A percentile compares a stretch with the other conserved stretches of the same genome.
Evolutionary conservation across 2,888 invertebrate species (phyloP).

Genomic region (Microchrysa polita): DNA sequence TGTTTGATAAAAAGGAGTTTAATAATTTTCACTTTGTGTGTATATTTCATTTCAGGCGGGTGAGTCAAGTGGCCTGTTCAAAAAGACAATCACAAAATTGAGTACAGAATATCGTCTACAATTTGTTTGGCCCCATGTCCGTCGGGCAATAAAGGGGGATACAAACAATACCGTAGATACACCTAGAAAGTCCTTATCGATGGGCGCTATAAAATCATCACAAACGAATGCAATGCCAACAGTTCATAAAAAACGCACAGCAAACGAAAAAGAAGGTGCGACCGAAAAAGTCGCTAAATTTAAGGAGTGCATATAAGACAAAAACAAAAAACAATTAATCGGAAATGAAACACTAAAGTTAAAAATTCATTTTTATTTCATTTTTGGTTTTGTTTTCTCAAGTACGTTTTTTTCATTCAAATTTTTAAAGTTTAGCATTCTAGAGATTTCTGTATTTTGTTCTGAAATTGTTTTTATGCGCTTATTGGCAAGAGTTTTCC

Average conservation of each 20-base stretch:
- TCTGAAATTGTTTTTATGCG: too few species aligned
- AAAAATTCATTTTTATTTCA: not conserved
- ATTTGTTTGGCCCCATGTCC: conserved; percentile 84
- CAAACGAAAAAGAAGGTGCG: conserved; percentile 66
- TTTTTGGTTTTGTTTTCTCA: too few species aligned
- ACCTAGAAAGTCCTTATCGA: conserved; percentile 86
- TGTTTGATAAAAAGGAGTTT: too few species aligned
- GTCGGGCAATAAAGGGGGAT: conserved; percentile 63
- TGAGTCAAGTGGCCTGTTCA: conserved; percentile 75
- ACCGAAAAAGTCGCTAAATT: conserved; percentile 52
- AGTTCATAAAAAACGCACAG: conserved; percentile 76
- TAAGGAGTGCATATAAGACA: conserved; percentile 41
- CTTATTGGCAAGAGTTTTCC: not conserved
- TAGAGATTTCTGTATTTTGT: too few species aligned
- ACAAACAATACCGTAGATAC: conserved; percentile 68
- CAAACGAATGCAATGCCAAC: conserved; percentile 65
- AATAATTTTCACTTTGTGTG: not conserved
- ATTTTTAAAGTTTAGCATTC: too few species aligned
- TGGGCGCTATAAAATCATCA: conserved; percentile 82
- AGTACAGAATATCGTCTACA: conserved; percentile 90
- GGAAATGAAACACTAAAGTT: not conserved
- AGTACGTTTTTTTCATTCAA: too few species aligned
- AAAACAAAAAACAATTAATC: conserved; percentile 20
- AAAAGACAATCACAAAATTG: conserved; percentile 77
- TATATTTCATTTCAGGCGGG: conserved; percentile 66